A percentile compares a stretch with the other conserved stretches of the same genome.
These are phyloP conservation scores for Sardinella longiceps DNA, from an alignment of 2,797 vertebrate species.

Conservation along the genomic window DNA sequence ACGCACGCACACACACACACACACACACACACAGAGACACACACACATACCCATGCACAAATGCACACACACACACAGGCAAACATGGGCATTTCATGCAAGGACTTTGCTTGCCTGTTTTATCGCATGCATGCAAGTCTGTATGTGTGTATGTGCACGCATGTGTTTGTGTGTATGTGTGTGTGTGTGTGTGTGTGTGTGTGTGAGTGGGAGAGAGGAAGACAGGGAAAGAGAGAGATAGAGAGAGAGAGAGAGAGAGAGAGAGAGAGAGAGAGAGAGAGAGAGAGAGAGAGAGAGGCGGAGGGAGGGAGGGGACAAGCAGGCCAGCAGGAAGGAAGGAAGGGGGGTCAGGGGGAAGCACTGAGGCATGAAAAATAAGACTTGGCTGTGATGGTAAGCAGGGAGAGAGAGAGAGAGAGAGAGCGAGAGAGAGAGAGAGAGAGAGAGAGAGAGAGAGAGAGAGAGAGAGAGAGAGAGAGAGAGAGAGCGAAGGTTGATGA, in stretches of 20 bases:
- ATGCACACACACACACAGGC: background rate
- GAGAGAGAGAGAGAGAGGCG: background rate
- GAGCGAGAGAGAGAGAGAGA: background rate
- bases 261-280: background rate
- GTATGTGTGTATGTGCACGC: background rate
- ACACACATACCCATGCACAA: background rate
- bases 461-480: background rate
- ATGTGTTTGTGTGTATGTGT: background rate
- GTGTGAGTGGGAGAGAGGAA: no score
- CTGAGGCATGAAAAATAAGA: background rate
- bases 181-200: background rate
- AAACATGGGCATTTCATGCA: background rate
- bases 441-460: background rate
- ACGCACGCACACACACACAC: background rate
- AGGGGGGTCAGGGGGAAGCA: constrained; percentile 8
- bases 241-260: background rate
- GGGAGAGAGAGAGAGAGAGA: constrained; percentile 3
- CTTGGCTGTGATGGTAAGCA: constrained; percentile 20
- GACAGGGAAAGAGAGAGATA: background rate
- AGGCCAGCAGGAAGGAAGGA: constrained; percentile 4
- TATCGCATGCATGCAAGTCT: background rate
- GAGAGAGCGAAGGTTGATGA: background rate
- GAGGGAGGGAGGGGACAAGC: background rate
- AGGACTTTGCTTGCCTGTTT: constrained; percentile 2
- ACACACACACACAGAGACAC: background rate